A percentile compares a stretch with the other conserved stretches of the same genome.
Evolutionary conservation across 2,888 invertebrate genomes (phyloP).

Genomic region (Drosophila putrida): DNA sequence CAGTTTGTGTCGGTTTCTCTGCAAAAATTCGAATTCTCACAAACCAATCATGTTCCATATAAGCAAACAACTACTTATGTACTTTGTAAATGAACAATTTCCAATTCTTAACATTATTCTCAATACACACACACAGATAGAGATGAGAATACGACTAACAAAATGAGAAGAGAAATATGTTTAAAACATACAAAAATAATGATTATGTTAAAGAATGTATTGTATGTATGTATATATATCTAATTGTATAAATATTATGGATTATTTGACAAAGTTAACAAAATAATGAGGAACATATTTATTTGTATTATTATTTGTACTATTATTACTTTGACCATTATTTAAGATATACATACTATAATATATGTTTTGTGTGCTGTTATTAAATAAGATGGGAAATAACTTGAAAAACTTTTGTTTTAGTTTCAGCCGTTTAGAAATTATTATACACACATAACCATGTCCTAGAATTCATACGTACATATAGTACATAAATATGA

Average conservation of each 20-base stretch:
- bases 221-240: conserved; percentile 36
- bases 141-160: conserved; percentile 18
- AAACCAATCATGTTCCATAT: conserved; percentile 42
- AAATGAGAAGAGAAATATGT: conserved; percentile 41
- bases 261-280: conserved; percentile 62
- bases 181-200: conserved; percentile 54
- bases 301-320: conserved; percentile 43
- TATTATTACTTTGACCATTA: conserved; percentile 13
- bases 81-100: conserved; percentile 64
- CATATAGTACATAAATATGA: not conserved
- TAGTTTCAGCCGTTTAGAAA: conserved; percentile 34
- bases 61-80: conserved; percentile 47
- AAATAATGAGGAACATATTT: conserved; percentile 39
- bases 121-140: conserved; percentile 27
- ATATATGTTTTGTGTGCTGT: conserved; percentile 53
- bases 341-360: too few relatives aligned
- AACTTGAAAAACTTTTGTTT: conserved; percentile 35
- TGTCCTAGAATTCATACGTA: not conserved
- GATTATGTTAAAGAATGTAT: conserved; percentile 49
- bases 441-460: conserved; percentile 12
- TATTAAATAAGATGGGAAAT: conserved; percentile 51
- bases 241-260: conserved; percentile 57
- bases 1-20: conserved; percentile 23
- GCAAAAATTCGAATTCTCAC: conserved; percentile 19
- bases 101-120: conserved; percentile 56